Conservation (phyloP, 2,113 vertebrate genomes). For the Triplophysa tibetana region DNA sequence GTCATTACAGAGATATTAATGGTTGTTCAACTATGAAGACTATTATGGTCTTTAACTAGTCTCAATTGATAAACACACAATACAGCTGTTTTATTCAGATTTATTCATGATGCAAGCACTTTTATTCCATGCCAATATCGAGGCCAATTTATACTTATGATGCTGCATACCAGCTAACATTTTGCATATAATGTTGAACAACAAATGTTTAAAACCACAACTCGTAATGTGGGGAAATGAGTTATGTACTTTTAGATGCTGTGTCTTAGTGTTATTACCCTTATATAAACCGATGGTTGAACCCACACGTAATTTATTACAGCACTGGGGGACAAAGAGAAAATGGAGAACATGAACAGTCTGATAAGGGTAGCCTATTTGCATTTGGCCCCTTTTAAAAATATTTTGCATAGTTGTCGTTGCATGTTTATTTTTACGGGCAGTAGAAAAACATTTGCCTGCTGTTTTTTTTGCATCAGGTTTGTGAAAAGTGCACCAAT, state of each 20-base stretch:
- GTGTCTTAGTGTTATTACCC: too few species aligned
- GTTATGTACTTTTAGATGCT: background rate
- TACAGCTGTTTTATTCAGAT: background rate
- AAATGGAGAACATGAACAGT: background rate
- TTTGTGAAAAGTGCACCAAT: constrained; percentile 1
- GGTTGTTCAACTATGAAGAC: too few species aligned
- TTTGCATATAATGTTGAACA: background rate
- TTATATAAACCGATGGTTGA: background rate
- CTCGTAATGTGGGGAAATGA: background rate
- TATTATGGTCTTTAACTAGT: too few species aligned
- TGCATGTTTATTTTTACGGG: constrained; percentile 5
- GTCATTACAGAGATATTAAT: background rate
- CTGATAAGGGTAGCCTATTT: background rate
- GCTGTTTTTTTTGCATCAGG: background rate
- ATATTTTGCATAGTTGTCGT: constrained; percentile 4
- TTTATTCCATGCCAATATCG: background rate
- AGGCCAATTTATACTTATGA: background rate
- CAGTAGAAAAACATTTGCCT: background rate
- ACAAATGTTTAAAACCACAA: background rate
- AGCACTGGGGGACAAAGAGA: background rate
- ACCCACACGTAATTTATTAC: background rate
- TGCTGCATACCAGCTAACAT: background rate
- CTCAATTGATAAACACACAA: background rate
- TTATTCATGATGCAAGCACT: background rate
- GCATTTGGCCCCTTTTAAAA: constrained; percentile 2